Percentiles rank a stretch among this genome's conserved stretches.
phyloP scores from a whole-genome alignment of 2,113 vertebrate genomes.

The Manacus vitellinus region DNA sequence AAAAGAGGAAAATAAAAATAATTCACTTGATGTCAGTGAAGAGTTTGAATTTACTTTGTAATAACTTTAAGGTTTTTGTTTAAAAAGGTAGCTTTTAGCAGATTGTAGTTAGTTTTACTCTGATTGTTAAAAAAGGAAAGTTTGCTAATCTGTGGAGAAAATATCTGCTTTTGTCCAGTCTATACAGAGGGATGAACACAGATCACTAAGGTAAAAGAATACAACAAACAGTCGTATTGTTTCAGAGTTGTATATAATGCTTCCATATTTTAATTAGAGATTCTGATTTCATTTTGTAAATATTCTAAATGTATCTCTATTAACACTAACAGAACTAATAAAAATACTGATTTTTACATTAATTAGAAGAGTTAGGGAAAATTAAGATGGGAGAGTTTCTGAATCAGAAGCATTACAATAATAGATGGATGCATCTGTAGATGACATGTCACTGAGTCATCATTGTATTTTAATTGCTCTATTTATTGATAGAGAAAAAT shows the following conservation, averaged over 20 bases:
- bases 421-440: not conserved
- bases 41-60: not conserved
- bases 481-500: not conserved
- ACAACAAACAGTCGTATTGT: not conserved
- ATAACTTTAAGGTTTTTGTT: constrained; percentile 53
- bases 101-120: not conserved
- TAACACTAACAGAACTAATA: not conserved
- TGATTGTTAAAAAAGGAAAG: constrained; percentile 42
- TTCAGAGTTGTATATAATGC: constrained; percentile 23
- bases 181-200: not conserved
- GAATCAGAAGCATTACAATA: not conserved
- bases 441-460: not conserved
- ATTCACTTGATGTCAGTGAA: not conserved
- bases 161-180: constrained; percentile 15
- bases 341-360: not conserved
- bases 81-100: constrained; percentile 45
- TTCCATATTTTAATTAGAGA: constrained; percentile 14
- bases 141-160: not conserved
- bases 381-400: not conserved
- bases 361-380: not conserved
- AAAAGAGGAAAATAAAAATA: not conserved
- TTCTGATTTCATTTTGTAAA: not conserved
- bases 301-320: not conserved
- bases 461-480: not conserved
- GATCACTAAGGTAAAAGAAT: not conserved